Conservation (phyloP, 2,113 vertebrate species). For the Cynopterus brachyotis region DNA sequence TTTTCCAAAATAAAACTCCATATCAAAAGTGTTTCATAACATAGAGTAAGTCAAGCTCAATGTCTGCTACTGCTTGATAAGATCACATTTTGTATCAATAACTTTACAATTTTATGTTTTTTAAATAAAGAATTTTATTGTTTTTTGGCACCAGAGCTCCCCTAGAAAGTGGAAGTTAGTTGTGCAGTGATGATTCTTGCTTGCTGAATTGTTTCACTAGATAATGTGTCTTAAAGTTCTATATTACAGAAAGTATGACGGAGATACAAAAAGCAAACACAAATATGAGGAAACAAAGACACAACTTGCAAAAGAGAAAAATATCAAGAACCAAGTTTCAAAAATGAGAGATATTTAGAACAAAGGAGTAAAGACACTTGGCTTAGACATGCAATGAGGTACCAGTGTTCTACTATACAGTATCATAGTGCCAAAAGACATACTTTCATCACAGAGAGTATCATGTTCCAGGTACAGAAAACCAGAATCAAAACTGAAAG, state of each 20-base stretch:
- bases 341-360: background rate
- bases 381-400: background rate
- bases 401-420: background rate
- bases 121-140: background rate
- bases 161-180: background rate
- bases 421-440: background rate
- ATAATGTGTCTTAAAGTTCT: constrained; percentile 26
- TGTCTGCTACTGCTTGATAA: constrained; percentile 9
- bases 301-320: constrained; percentile 23
- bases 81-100: constrained; percentile 9
- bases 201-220: background rate
- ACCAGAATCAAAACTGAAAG: constrained; percentile 10
- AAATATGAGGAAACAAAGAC: constrained; percentile 17
- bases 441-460: background rate
- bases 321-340: background rate
- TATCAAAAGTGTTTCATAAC: background rate
- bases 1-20: constrained; percentile 32
- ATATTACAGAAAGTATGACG: constrained; percentile 42
- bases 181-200: constrained; percentile 10
- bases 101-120: background rate
- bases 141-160: constrained; percentile 14
- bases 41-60: background rate
- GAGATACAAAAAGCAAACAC: constrained; percentile 23
- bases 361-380: constrained; percentile 22
- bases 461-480: background rate